Conservation (phyloP, 2,888 invertebrate species). For the Neoaliturus tenellus region DNA sequence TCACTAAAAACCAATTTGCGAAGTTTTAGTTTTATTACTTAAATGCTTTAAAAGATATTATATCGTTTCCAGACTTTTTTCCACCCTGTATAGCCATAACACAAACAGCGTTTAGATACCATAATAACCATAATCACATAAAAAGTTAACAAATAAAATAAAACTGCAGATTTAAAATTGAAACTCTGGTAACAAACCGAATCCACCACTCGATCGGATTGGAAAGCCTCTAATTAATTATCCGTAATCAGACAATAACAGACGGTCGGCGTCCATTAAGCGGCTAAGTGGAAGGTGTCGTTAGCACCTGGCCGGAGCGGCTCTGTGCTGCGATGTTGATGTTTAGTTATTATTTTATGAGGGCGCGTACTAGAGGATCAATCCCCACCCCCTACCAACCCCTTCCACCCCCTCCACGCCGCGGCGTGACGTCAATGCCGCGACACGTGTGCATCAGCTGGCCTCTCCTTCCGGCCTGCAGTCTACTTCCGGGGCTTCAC, state of each 20-base stretch:
- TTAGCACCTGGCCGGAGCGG: no score
- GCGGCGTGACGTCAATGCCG: slow-evolving; percentile 12
- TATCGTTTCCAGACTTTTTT: no score
- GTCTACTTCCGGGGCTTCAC: slow-evolving; percentile 1
- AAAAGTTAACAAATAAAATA: no score
- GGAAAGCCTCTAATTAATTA: background rate
- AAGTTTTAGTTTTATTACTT: no score
- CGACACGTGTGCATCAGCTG: slow-evolving; percentile 32
- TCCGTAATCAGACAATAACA: background rate
- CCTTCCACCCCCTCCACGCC: background rate
- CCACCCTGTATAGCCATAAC: no score
- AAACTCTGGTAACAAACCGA: background rate
- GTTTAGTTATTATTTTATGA: slow-evolving; percentile 25
- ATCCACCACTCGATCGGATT: background rate
- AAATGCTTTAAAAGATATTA: no score
- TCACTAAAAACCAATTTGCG: no score
- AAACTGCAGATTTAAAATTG: no score
- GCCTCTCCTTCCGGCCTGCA: slow-evolving; percentile 3
- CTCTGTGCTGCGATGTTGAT: slow-evolving; percentile 4
- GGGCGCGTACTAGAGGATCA: slow-evolving; percentile 20
- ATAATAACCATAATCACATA: no score
- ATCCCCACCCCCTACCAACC: background rate
- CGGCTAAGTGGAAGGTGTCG: background rate
- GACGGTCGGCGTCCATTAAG: background rate
- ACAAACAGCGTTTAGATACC: no score